phyloP scores from a whole-genome alignment of 2,888 invertebrate genomes.

The Diachrysia chrysitis region DNA sequence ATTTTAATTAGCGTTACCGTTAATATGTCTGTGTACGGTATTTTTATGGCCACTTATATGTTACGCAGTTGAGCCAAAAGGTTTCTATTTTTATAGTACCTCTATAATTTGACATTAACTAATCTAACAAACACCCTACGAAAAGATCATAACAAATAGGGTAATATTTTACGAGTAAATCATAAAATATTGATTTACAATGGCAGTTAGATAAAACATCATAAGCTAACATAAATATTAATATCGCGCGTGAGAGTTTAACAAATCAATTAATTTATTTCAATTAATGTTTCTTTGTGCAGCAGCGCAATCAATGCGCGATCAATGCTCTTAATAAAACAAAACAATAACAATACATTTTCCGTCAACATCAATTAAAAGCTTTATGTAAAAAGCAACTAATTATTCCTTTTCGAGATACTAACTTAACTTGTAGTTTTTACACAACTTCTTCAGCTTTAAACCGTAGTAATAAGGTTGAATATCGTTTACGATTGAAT shows the following conservation, averaged over 20 bases:
- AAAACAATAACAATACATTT: slow-evolving; percentile 55
- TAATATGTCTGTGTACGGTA: not conserved
- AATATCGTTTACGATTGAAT: slow-evolving; percentile 26
- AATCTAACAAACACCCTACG: not conserved
- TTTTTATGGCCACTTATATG: slow-evolving; percentile 2
- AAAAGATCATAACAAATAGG: no score
- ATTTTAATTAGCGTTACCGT: not conserved
- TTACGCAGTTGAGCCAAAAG: not conserved
- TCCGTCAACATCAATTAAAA: slow-evolving; percentile 61
- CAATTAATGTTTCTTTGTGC: slow-evolving; percentile 13
- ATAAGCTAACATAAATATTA: not conserved
- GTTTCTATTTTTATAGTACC: not conserved
- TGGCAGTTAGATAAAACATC: not conserved
- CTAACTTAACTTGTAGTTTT: slow-evolving; percentile 22
- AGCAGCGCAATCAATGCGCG: slow-evolving; percentile 15
- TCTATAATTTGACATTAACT: not conserved
- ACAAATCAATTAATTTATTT: slow-evolving; percentile 9
- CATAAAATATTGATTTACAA: not conserved
- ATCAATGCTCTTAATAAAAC: slow-evolving; percentile 46
- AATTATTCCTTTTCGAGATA: slow-evolving; percentile 54
- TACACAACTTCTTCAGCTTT: slow-evolving; percentile 8
- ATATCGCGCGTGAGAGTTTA: not conserved
- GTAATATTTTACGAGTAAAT: no score
- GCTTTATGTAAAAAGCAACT: slow-evolving; percentile 53
- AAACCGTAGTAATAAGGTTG: slow-evolving; percentile 24